Evolutionary conservation across 2,113 vertebrate genomes (phyloP), one percentile per base, ranked within the genome.

Genomic region (Sebastes fasciatus): DNA sequence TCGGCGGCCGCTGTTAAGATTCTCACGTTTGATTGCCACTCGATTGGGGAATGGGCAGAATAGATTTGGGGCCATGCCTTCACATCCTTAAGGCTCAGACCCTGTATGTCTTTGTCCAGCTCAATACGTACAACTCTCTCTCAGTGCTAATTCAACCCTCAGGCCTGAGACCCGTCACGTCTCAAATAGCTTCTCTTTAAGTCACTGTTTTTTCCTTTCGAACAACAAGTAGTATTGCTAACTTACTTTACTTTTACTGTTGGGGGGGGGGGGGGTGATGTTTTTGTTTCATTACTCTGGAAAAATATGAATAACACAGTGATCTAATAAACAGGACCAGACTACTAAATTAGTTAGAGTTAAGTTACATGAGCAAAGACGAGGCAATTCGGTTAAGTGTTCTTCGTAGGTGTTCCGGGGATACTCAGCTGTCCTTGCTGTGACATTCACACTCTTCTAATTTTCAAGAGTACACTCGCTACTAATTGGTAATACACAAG

Each of bases 1-100:
- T 82, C 62, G 17, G 68, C 79, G 76, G 82, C 81, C 79, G 63
- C 70, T 85, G 86, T 85, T 87, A 86, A 89, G 87, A 89, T 93
- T 92, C 86, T 87, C 86, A 87, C 67, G 80, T 93, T 93, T 93
- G 93, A 94, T 92, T 93, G 86, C 82, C 87, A 89, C 78, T 91
- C 66, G 34, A 80, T 90, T 70, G 58, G 55, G 52, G 68, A 88
- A 77, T 63, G 51, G 60, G 63, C 68, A 80, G 80, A 89, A 88
- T 82, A 86, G 66, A 86, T 77, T 66, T 75, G n/a, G 74, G 74
- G 76, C 70, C 83, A 85, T 80, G 80, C 70, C 77, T 90, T 93
- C 79, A 83, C 79, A 65, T 86, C 69, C 66, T 67, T 68, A 43
- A 92, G 63, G 54, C 82, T 87, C 58, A 80, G 19, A 65, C 63